Evolutionary conservation across 2,888 invertebrate species (phyloP), one percentile per base, ranked within the genome.

Genomic region (Andrena flavipes): DNA sequence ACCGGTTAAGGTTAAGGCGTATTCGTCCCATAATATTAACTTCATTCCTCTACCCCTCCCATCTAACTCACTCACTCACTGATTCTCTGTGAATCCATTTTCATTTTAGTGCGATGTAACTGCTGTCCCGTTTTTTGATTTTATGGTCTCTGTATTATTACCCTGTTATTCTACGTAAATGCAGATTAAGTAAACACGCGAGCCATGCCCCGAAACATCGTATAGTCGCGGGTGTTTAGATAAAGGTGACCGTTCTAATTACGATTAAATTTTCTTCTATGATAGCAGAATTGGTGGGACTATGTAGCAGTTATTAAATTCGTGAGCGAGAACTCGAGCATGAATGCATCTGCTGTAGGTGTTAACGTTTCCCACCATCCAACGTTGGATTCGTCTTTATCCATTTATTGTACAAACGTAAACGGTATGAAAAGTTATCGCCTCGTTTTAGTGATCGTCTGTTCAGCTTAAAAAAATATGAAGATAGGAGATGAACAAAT

Each of bases 271-370:
- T 51, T 82, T 56, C 20, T 71, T 64, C 62, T 62, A 73, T 59
- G 69, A 65, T 63, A 76, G 35, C 56, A 78, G 62, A 82, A 68
- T 81, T 74, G 69, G 75, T 76, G 80, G 51, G 76, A 73, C 60
- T 76, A 76, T 29, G 26, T 35, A 35, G 16, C 64, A 72, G 71
- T 54, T 76, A 48, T 70, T 65, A 70, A 82, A 63, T 63, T 54
- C 33, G 23, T 16, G 54, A 20, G 29, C 29, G 33, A 42, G 48
- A 30, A 30, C 42, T 42, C 63, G 30, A 5, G 54, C 51, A 26
- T 23, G 26, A 49, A 42, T n/a, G 3, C 10, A 20, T 2, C 4
- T 20, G 30, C n/a, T n/a, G 16, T 33, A 30, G 60, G 2, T 16
- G n/a, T 42, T 42, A 20, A 10, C 20, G 10, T 23, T 63, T 63